These are phyloP conservation scores for Leptobrachium ailaonicum DNA, from an alignment of 2,113 vertebrate species.

Conservation along the genomic window DNA sequence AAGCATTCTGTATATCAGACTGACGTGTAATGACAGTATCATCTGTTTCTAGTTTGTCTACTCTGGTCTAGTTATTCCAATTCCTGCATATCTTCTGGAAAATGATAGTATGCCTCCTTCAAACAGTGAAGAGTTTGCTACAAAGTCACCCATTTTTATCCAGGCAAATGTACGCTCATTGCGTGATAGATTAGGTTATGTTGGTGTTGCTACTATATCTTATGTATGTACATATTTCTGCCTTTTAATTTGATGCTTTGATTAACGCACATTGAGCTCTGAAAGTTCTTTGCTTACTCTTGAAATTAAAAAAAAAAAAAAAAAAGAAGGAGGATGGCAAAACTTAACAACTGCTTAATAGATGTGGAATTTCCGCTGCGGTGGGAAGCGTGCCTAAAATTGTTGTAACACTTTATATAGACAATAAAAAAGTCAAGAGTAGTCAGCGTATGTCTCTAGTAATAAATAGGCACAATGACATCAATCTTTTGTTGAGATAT, in stretches of 20 bases:
- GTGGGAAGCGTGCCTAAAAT: conserved; percentile 69
- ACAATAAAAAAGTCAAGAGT: conserved; percentile 59
- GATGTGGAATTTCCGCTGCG: conserved; percentile 59
- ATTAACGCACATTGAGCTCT: conserved; percentile 34
- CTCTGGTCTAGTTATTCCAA: conserved; percentile 76
- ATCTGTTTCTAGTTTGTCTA: conserved; percentile 78
- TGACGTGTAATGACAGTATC: conserved; percentile 52
- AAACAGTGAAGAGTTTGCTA: conserved; percentile 59
- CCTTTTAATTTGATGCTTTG: conserved; percentile 62
- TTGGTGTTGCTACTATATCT: conserved; percentile 70
- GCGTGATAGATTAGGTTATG: conserved; percentile 71
- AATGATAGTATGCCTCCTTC: conserved; percentile 59
- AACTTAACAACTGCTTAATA: conserved; percentile 67
- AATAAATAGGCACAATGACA: neutral
- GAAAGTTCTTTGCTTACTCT: conserved; percentile 51
- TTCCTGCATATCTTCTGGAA: conserved; percentile 70
- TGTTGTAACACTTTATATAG: conserved; percentile 59
- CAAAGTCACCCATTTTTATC: conserved; percentile 74
- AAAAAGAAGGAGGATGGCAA: conserved; percentile 75
- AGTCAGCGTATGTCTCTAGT: conserved; percentile 55
- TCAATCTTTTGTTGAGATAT: neutral
- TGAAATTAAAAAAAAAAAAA: conserved; percentile 37
- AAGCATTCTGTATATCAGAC: neutral
- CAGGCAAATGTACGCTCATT: conserved; percentile 48
- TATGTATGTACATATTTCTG: conserved; percentile 66